phyloP scores from a whole-genome alignment of 2,113 vertebrate genomes.

The Eupsittula cactorum region DNA sequence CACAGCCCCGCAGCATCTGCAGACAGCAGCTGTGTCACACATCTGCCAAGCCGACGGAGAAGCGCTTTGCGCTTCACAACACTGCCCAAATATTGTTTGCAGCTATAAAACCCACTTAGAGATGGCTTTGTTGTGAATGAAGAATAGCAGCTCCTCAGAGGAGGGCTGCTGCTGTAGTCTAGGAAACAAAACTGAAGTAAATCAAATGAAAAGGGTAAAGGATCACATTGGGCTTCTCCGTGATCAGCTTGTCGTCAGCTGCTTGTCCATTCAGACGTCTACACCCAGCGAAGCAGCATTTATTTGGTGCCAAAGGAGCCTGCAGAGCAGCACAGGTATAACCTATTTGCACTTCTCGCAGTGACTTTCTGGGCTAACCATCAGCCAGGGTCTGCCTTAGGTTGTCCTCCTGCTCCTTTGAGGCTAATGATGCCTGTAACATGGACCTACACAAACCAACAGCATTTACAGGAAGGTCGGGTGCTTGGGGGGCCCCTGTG shows the following conservation, averaged over 20 bases:
- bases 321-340: not conserved
- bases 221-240: not conserved
- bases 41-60: not conserved
- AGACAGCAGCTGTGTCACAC: not conserved
- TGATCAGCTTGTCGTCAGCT: not conserved
- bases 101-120: not conserved
- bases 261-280: not conserved
- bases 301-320: not conserved
- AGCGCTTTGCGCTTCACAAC: not conserved
- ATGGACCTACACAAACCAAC: not conserved
- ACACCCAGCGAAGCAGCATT: not conserved
- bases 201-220: not conserved
- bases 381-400: accelerated
- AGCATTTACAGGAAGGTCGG: not conserved
- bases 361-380: not conserved
- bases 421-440: accelerated
- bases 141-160: not conserved
- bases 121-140: not conserved
- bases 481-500: accelerated
- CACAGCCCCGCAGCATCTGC: not conserved
- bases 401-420: not conserved
- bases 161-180: not conserved
- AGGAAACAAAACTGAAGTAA: conserved; percentile 16
- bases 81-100: not conserved
- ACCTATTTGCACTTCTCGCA: not conserved